Evolutionary conservation across 2,797 vertebrate species (phyloP).

Genomic region (Cyclopterus lumpus): DNA sequence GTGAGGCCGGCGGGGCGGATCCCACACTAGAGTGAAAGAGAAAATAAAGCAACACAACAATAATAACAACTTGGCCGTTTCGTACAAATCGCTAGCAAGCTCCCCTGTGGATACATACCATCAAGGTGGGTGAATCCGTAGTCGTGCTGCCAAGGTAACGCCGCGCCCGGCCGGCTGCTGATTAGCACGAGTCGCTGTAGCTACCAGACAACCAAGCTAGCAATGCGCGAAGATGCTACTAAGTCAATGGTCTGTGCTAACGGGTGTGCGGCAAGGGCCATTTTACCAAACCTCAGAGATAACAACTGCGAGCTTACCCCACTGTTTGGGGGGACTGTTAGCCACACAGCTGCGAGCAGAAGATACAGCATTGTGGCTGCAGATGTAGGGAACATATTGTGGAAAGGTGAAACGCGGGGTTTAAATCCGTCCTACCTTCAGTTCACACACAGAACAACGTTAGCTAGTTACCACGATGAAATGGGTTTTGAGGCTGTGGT

Average conservation of each 20-base stretch:
- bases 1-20: slow-evolving; percentile 89
- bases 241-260: slow-evolving; percentile 64
- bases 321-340: neutral
- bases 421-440: neutral
- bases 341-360: neutral
- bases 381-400: neutral
- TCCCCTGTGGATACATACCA: slow-evolving; percentile 79
- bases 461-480: slow-evolving; percentile 31
- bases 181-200: slow-evolving; percentile 66
- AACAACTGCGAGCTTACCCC: slow-evolving; percentile 22
- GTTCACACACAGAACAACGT: slow-evolving; percentile 35
- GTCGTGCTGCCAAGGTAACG: slow-evolving; percentile 15
- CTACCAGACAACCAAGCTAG: slow-evolving; percentile 53
- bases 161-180: slow-evolving; percentile 43
- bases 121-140: slow-evolving; percentile 77
- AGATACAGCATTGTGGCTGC: neutral
- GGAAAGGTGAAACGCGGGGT: neutral
- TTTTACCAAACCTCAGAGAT: slow-evolving; percentile 52
- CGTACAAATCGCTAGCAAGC: slow-evolving; percentile 63
- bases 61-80: slow-evolving; percentile 73
- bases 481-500: neutral
- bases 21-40: slow-evolving; percentile 75
- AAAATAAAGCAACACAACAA: slow-evolving; percentile 80
- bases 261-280: slow-evolving; percentile 63
- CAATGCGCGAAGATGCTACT: slow-evolving; percentile 63